Conservation (phyloP, 2,113 vertebrate genomes). For the Dipodomys merriami region DNA sequence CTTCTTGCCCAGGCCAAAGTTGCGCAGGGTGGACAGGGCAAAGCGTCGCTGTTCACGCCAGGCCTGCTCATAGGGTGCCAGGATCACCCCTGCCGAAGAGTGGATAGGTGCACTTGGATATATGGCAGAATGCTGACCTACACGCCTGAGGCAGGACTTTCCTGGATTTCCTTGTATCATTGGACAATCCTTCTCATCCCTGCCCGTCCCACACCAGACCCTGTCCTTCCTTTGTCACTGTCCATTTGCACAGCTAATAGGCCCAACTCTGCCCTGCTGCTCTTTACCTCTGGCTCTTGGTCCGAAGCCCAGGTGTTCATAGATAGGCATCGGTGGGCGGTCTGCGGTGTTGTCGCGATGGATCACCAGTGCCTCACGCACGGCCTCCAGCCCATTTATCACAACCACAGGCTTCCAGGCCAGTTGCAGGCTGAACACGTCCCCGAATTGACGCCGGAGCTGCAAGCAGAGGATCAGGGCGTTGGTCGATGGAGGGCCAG, state of each 20-base stretch:
- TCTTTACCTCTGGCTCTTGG: slow-evolving; percentile 65
- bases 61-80: slow-evolving; percentile 78
- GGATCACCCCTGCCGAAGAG: slow-evolving; percentile 79
- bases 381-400: slow-evolving; percentile 76
- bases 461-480: slow-evolving; percentile 12
- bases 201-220: no score
- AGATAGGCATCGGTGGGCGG: neutral
- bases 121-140: no score
- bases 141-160: no score
- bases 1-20: slow-evolving; percentile 82
- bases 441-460: slow-evolving; percentile 82
- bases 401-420: slow-evolving; percentile 80
- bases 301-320: neutral
- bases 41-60: slow-evolving; percentile 91
- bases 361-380: slow-evolving; percentile 82
- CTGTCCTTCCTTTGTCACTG: neutral
- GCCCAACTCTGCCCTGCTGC: no score
- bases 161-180: no score
- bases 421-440: slow-evolving; percentile 83
- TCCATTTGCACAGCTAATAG: no score
- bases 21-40: slow-evolving; percentile 83
- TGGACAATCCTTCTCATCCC: no score
- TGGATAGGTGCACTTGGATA: neutral
- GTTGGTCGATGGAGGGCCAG: fast-evolving
- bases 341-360: slow-evolving; percentile 81